phyloP scores from a whole-genome alignment of 2,888 invertebrate species.

The Zaprionus lineosus region DNA sequence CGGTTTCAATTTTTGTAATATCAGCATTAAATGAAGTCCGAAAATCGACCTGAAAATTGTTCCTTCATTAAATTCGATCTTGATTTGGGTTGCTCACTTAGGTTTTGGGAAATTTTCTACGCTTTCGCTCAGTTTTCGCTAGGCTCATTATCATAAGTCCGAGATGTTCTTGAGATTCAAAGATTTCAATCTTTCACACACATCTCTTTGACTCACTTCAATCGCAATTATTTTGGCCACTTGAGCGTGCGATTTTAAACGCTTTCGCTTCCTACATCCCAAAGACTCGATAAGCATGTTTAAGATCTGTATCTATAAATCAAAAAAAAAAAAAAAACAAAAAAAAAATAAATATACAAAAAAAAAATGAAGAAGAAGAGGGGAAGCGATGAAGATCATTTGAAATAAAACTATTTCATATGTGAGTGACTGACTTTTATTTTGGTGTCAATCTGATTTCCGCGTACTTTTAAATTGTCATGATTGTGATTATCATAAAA shows the following conservation, averaged over 20 bases:
- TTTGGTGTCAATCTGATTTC: slow-evolving; percentile 33
- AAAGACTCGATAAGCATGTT: slow-evolving; percentile 27
- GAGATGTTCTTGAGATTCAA: slow-evolving; percentile 30
- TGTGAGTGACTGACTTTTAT: slow-evolving; percentile 12
- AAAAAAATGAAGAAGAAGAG: no score
- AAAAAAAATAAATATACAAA: no score
- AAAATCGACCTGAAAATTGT: no score
- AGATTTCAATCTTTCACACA: slow-evolving; percentile 46
- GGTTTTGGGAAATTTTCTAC: no score
- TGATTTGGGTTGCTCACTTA: no score
- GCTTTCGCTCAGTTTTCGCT: no score
- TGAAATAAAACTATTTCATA: no score
- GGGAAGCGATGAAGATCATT: no score
- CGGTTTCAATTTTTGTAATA: no score
- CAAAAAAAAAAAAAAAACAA: no score
- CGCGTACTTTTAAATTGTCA: slow-evolving; percentile 25
- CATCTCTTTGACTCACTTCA: slow-evolving; percentile 32
- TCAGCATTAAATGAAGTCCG: no score
- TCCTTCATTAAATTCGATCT: no score
- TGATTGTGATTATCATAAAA: slow-evolving; percentile 20
- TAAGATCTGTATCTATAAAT: background rate
- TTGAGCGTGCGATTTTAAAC: slow-evolving; percentile 66
- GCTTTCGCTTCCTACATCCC: slow-evolving; percentile 60
- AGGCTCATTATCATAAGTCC: slow-evolving; percentile 18
- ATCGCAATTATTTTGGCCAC: slow-evolving; percentile 43